Conservation (phyloP, 1,140 invertebrate species). For the Apis mellifera region DNA sequence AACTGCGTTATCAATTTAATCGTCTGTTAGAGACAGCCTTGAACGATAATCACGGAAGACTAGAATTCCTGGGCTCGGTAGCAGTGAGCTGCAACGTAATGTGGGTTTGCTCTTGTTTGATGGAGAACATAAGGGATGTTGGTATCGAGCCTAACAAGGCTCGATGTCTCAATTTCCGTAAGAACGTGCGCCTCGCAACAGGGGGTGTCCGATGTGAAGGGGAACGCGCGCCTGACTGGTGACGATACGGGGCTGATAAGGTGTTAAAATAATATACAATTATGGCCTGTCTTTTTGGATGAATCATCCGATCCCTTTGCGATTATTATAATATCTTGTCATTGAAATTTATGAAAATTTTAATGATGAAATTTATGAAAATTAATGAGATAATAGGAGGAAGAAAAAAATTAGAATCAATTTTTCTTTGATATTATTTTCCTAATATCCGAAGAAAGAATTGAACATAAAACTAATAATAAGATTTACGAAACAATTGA, state of each 20-base stretch:
- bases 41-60: slow-evolving; percentile 31
- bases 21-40: slow-evolving; percentile 8
- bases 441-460: no score
- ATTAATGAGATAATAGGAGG: no score
- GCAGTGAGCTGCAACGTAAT: slow-evolving; percentile 51
- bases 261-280: slow-evolving; percentile 67
- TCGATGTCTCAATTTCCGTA: slow-evolving; percentile 76
- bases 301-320: slow-evolving; percentile 20
- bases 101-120: slow-evolving; percentile 40
- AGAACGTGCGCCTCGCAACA: slow-evolving; percentile 67
- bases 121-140: slow-evolving; percentile 51
- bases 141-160: slow-evolving; percentile 68
- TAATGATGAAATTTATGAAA: no score
- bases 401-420: no score
- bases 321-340: neutral
- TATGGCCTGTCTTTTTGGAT: slow-evolving; percentile 23
- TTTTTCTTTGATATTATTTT: no score
- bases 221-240: slow-evolving; percentile 43
- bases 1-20: slow-evolving; percentile 44
- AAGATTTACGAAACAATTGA: no score
- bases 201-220: slow-evolving; percentile 48
- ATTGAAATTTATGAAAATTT: no score
- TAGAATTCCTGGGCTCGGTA: neutral
- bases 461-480: no score
- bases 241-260: slow-evolving; percentile 70